Evolutionary conservation across 2,797 vertebrate genomes (phyloP), one percentile per base, ranked within the genome.

Genomic region (Mormyrus hasselquistii): DNA sequence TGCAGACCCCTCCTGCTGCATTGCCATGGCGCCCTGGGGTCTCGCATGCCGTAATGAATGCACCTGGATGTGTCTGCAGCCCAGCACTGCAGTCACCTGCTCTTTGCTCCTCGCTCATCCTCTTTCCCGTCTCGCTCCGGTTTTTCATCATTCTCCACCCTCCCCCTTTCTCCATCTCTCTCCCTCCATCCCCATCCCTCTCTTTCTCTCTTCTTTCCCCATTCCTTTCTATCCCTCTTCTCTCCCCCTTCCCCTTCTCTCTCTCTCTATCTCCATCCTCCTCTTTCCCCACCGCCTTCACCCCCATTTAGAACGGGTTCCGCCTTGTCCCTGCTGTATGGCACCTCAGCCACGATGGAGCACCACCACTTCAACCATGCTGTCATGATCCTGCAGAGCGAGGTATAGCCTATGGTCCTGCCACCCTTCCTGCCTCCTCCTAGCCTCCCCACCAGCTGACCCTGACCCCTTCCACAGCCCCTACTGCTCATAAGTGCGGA

Each of bases 341-440:
- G 99, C 92, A 99, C 98, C 86, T 99, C 98, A 25, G 99, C 99
- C 90, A 99, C 98, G 1, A 95, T 99, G 93, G 98, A 99, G 93
- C 99, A 99, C 90, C 99, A 99, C 94, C 99, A 99, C 92, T 99
- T 99, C 94, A 99, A 99, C 95, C 99, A 99, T 0, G 99, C 99
- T 25, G 98, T 99, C 93, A 99, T 99, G 99, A 99, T 99, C 95
- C 97, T 99, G 94, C 99, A 99, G 94, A 99, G 99, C 88, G 98
- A 99, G 98, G 99, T 99, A 96, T 90, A 91, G 84, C 90, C 49
- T 79, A 2, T 79, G 29, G 22, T 9, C 44, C 44, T 14, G 34
- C 79, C 50, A 19, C 9, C n/a, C 12, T 22, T 57, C 7, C 73
- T 29, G 14, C 34, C 41, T 19, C 4, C 25, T 25, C 9, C 12